Base-by-base conservation (phyloP, 1,140 invertebrate species). In the Wiebesia pumilae region DNA sequence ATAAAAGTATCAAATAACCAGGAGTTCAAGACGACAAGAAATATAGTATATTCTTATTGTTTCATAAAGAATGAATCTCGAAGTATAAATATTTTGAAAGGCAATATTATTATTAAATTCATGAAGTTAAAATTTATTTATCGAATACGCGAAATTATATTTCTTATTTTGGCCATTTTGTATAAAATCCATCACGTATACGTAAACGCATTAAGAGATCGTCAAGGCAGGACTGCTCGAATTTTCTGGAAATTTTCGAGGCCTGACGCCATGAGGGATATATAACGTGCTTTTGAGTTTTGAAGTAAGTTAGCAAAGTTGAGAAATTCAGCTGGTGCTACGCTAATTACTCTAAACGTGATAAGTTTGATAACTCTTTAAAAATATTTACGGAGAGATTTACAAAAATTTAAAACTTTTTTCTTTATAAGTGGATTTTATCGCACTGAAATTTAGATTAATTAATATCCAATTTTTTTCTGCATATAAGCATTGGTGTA, bases 271-370 rank as follows among this genome's bases (percentile, higher is more conserved):
- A 33, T 71, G 38, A 82, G 30, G 27, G 62, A 71, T 71, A 24
- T 43, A 82, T 69, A 82, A 82, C n/a, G 43, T 40, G 65, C 79
- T 81, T 81, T 82, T n/a, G 40, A 82, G 81, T 82, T 82, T 81
- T 82, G 40, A 69, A 82, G 81, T 69, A 82, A 69, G 65, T 82
- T 71, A 69, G 81, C 58, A 62, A 62, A 62, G 58, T 62, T 62
- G 58, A 62, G n/a, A 82, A 82, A 40, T 82, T 82, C 3, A 82
- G 21, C 79, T 47, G 27, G 0, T 67, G 62, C 38, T 67, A 47
- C 62, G 24, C 62, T 81, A 81, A 81, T 81, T 81, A 81, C 58
- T 81, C 58, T 81, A 1, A 21, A 27, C 62, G 58, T 67, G 58
- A 67, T 24, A 67, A 81, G 58, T 81, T 81, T 67, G 27, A 14